Base-by-base conservation (phyloP, 2,888 invertebrate genomes). In the Leptinotarsa haldemani region DNA sequence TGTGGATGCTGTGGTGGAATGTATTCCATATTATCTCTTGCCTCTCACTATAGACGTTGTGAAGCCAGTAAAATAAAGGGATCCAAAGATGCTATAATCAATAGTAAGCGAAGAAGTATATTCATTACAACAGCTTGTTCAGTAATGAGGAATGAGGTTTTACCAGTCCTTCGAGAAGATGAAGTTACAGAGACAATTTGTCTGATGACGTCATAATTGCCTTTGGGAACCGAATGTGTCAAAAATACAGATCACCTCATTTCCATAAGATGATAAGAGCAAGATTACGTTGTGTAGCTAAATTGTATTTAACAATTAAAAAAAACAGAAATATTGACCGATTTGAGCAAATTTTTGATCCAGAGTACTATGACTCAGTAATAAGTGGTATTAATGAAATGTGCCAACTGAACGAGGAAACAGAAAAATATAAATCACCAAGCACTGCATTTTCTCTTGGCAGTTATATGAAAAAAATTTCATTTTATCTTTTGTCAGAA, bases 231-330 rank as follows among this genome's bases (percentile, higher is more conserved):
- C 30, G 47, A 15, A n/a, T 72, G 52, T 63, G 40, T 16, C 61
- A 67, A n/a, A 72, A 72, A 64, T 72, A 72, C 47, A 66, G 67
- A 13, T 50, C 46, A 25, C 63, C 50, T 30, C 71, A 72, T 46
- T 64, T 63, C 3, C 18, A 68, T 4, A 52, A 61, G 7, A 63
- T 72, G 61, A 72, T 72, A 9, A 40, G 63, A 61, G 18, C 63
- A 40, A 67, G 63, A 48, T 67, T 72, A 3, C 46, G 69, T 4
- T 69, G 58, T 47, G 58, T 61, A n/a, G 61, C 61, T 20, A 61
- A 20, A 20, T 22, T 69, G 12, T 69, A 61, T 66, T 65, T 65
- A 16, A 12, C 13, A 65, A 20, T 65, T 16, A 40, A 65, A 22
- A 16, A 48, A 22, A 53, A 48, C 25, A 16, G 16, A 46, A 46